Evolutionary conservation across 1,140 invertebrate species (phyloP), one percentile per base, ranked within the genome.

Genomic region (Lepidurus apus): DNA sequence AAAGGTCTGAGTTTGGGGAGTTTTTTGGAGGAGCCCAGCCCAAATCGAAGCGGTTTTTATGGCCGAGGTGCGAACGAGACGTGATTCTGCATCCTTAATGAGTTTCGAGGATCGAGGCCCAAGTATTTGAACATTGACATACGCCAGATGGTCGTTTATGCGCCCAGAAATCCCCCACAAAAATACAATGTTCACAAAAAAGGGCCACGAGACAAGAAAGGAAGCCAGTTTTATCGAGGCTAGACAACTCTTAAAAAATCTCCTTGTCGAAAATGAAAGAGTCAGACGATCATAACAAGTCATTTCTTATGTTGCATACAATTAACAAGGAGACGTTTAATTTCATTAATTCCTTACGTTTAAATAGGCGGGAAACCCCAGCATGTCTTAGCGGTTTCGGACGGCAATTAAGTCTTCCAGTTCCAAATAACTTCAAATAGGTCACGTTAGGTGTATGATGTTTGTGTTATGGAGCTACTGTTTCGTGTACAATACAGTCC

Each of bases 51-150:
- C 53, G 53, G 17, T 65, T 65, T 65, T 65, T 65, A 65, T 65
- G 53, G 53, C n/a, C 13, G 53, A 65, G 53, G 53, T 65, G 53
- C 53, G 53, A 65, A 65, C 53, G 21, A 65, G 53, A 65, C 53
- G 53, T 65, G 53, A 65, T 65, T 65, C 53, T 65, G 53, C 53
- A 65, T 65, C 53, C 53, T 65, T 65, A 65, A 65, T 65, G 53
- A 65, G 53, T 65, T 65, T 65, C n/a, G n/a, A 65, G 53, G 17
- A 17, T 65, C 17, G 53, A 65, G 53, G 53, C 53, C 21, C 53
- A 65, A 17, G 17, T 13, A n/a, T 21, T 65, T 65, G 53, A 65
- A 21, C 53, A 65, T 13, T 65, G 53, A 65, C 53, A 65, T 65
- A 65, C 53, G 53, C 53, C 53, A 65, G 53, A 65, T 65, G 53